Conservation (phyloP, 2,888 invertebrate species). For the Andrena dorsata region DNA sequence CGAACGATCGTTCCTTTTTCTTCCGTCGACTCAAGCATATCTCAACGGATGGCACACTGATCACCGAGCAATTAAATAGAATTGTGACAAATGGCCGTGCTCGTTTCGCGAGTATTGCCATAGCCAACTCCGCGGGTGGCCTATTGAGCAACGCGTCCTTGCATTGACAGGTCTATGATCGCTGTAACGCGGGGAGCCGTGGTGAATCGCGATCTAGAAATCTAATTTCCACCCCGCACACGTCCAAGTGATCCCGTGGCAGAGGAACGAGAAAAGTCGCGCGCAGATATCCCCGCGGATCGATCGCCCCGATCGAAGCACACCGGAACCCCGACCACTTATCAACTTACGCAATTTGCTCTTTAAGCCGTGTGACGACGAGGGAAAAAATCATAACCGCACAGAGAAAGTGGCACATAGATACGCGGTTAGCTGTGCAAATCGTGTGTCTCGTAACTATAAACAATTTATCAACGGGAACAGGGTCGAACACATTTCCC, state of each 20-base stretch:
- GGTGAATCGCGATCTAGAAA: conserved; percentile 41
- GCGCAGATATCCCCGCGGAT: not conserved
- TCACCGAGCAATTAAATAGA: conserved; percentile 48
- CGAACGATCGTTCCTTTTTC: not conserved
- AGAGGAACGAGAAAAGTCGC: not conserved
- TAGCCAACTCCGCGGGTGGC: conserved; percentile 20
- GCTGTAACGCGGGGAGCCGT: conserved; percentile 3
- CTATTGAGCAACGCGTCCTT: conserved; percentile 51
- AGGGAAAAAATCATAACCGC: conserved; percentile 46
- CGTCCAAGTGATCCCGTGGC: not conserved
- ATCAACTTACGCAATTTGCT: conserved; percentile 63
- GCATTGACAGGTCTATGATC: conserved; percentile 32
- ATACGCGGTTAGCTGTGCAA: conserved; percentile 45
- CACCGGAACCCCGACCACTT: conserved; percentile 54
- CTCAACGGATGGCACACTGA: conserved; percentile 18
- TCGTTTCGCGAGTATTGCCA: conserved; percentile 44
- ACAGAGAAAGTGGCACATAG: conserved; percentile 67
- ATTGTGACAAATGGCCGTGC: conserved; percentile 48
- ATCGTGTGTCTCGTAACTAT: conserved; percentile 43
- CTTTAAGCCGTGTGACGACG: conserved; percentile 35
- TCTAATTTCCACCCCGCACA: conserved; percentile 17
- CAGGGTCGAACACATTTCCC: conserved; percentile 27
- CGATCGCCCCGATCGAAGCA: conserved; percentile 4
- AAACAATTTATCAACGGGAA: conserved; percentile 42
- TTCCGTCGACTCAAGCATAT: conserved; percentile 21